These are phyloP conservation scores for Watsonalla binaria DNA, from an alignment of 2,888 invertebrate species.

Conservation along the genomic window DNA sequence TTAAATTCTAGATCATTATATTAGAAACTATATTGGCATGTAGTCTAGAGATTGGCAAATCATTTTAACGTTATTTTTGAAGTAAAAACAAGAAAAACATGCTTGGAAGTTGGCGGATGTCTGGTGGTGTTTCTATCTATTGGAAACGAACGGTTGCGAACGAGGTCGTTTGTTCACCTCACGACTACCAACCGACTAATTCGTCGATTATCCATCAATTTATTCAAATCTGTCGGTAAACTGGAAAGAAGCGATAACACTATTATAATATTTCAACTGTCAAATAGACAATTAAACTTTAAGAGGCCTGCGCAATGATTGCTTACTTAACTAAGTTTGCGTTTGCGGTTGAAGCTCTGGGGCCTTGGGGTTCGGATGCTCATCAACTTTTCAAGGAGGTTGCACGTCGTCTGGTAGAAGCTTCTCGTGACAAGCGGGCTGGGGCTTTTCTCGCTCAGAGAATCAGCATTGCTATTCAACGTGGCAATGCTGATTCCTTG, in stretches of 20 bases:
- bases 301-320: no score
- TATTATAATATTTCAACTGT: background rate
- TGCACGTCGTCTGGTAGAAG: no score
- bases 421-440: no score
- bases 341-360: no score
- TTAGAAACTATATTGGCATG: conserved; percentile 6
- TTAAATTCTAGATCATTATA: background rate
- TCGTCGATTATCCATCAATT: background rate
- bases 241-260: background rate
- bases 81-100: conserved; percentile 49
- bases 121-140: conserved; percentile 38
- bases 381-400: no score
- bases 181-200: conserved; percentile 11
- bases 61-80: conserved; percentile 29
- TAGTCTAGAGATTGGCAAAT: conserved; percentile 6
- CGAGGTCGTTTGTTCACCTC: conserved; percentile 67
- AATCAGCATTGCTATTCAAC: no score
- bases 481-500: no score
- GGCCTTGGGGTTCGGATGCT: no score
- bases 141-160: conserved; percentile 42
- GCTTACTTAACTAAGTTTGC: no score
- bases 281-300: no score
- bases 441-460: no score
- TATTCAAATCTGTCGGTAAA: background rate
- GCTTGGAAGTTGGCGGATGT: conserved; percentile 55